These are phyloP conservation scores for Ormyrus labotus DNA, from an alignment of 2,888 invertebrate genomes.

Conservation along the genomic window DNA sequence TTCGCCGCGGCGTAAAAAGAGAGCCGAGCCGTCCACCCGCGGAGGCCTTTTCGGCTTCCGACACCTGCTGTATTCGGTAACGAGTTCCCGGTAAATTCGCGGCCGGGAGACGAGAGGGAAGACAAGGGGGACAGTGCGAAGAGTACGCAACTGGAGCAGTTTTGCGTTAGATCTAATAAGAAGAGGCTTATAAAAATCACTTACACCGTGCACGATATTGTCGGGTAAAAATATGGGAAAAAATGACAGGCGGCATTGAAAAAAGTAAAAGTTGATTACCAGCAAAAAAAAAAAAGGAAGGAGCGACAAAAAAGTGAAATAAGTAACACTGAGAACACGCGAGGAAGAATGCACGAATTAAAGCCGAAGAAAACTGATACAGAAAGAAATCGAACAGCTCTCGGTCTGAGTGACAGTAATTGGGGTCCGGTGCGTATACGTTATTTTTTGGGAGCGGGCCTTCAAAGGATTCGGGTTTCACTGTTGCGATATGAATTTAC, in stretches of 20 bases:
- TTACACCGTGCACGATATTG: not conserved
- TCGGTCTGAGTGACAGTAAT: conserved; percentile 22
- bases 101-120: too few relatives aligned
- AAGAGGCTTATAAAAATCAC: too few relatives aligned
- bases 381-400: not conserved
- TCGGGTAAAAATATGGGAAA: not conserved
- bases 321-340: not conserved
- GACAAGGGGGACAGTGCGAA: too few relatives aligned
- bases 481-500: too few relatives aligned
- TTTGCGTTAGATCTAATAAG: too few relatives aligned
- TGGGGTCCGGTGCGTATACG: conserved; percentile 4
- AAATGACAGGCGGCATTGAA: not conserved
- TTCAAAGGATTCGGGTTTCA: not conserved
- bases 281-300: not conserved
- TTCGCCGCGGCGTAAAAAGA: not conserved
- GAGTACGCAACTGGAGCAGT: too few relatives aligned
- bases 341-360: too few relatives aligned
- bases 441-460: conserved; percentile 9
- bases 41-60: not conserved
- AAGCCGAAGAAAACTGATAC: not conserved
- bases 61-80: not conserved
- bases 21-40: not conserved
- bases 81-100: conserved; percentile 27
- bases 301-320: not conserved
- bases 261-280: too few relatives aligned